A percentile compares a stretch with the other conserved stretches of the same genome.
Evolutionary conservation across 37 sponge, comb jelly and placozoan genomes (phyloP).

Genomic region (Hexactinellida sp.): DNA sequence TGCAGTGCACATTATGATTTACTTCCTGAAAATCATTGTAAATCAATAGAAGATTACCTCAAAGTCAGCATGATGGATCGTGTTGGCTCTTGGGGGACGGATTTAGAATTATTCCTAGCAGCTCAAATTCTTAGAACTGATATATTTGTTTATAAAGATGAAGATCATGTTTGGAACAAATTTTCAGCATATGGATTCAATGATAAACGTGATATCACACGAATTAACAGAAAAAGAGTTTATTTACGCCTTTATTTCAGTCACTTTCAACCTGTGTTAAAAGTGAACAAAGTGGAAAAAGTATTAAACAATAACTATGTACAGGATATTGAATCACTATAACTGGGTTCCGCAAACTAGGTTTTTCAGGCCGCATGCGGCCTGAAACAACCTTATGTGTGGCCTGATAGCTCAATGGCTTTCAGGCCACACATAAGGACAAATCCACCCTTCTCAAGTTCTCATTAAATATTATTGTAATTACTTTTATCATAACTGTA

Average conservation of each 20-base stretch:
- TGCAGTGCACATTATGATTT: not conserved
- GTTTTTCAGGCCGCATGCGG: too few relatives aligned
- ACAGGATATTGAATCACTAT: not conserved
- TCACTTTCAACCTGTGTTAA: not conserved
- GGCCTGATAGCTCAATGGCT: too few relatives aligned
- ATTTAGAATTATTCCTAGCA: not conserved
- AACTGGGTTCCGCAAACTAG: too few relatives aligned
- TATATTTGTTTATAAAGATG: not conserved
- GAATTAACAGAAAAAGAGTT: not conserved
- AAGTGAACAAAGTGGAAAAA: not conserved
- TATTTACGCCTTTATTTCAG: not conserved
- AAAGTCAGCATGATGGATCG: not conserved
- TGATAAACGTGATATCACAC: not conserved
- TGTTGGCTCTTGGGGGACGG: not conserved
- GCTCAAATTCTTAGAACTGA: not conserved
- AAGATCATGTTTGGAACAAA: not conserved
- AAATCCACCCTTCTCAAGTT: too few relatives aligned
- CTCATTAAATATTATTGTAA: too few relatives aligned
- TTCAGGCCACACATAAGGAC: too few relatives aligned
- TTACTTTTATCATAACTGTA: too few relatives aligned
- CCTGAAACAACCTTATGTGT: too few relatives aligned
- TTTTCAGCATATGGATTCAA: slow-evolving; percentile 3
- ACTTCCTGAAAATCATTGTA: not conserved
- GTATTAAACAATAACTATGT: not conserved
- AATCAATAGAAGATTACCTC: not conserved